phyloP scores from a whole-genome alignment of 2,888 invertebrate species.

The Sycophila texana region DNA sequence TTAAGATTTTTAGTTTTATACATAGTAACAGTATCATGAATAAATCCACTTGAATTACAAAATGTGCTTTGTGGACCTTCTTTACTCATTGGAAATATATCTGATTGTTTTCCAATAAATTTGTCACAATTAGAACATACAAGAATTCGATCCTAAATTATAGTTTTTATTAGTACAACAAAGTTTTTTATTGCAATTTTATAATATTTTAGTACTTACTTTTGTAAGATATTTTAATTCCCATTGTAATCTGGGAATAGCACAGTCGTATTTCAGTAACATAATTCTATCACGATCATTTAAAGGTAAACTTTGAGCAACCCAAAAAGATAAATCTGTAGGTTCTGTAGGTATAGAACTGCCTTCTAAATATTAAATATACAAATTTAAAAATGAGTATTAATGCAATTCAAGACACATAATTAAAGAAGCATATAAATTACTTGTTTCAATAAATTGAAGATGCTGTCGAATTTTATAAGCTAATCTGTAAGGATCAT shows the following conservation, averaged over 20 bases:
- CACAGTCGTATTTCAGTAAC: conserved; percentile 82
- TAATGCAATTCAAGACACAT: conserved; percentile 10
- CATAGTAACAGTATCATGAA: conserved; percentile 88
- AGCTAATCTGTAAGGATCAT: conserved; percentile 77
- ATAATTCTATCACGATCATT: conserved; percentile 80
- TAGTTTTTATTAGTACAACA: conserved; percentile 19
- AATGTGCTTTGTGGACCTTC: conserved; percentile 89
- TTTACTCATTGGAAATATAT: conserved; percentile 88
- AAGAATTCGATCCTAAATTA: conserved; percentile 71
- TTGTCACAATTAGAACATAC: conserved; percentile 77
- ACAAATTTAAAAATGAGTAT: conserved; percentile 12
- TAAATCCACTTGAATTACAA: conserved; percentile 86
- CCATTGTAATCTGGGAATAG: conserved; percentile 81
- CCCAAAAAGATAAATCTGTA: conserved; percentile 86
- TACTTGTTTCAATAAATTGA: conserved; percentile 68
- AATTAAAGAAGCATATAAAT: conserved; percentile 46
- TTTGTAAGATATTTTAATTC: conserved; percentile 77
- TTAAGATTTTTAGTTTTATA: conserved; percentile 77
- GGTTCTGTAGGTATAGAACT: conserved; percentile 81
- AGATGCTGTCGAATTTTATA: conserved; percentile 72
- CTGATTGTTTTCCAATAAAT: conserved; percentile 80
- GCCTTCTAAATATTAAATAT: conserved; percentile 69
- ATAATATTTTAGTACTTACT: conserved; percentile 66
- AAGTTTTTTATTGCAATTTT: conserved; percentile 32
- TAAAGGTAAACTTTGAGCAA: conserved; percentile 85